These are phyloP conservation scores for Burhinus bistriatus DNA, from an alignment of 2,113 vertebrate species.

Conservation along the genomic window DNA sequence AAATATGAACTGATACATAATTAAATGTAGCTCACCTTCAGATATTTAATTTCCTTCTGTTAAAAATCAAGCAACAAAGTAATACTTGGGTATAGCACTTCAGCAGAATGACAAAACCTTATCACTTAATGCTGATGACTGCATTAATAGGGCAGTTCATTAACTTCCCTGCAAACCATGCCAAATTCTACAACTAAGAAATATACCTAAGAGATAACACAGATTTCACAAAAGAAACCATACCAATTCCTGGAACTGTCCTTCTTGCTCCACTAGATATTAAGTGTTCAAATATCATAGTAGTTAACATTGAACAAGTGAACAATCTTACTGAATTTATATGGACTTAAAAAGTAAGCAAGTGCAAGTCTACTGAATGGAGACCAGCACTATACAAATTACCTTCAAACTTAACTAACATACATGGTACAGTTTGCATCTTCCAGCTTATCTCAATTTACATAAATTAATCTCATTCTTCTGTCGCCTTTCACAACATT, in stretches of 20 bases:
- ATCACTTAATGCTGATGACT: neutral
- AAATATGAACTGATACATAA: neutral
- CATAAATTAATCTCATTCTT: neutral
- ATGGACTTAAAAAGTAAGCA: neutral
- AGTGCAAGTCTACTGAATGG: neutral
- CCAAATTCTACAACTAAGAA: neutral
- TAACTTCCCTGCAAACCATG: neutral
- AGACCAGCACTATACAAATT: neutral
- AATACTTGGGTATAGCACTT: neutral
- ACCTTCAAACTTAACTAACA: neutral
- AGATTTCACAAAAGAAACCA: neutral
- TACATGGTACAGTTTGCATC: neutral
- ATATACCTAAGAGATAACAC: neutral
- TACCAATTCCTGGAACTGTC: neutral
- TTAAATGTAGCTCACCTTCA: neutral
- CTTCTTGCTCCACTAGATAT: neutral
- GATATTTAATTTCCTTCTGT: neutral
- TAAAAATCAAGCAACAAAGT: neutral
- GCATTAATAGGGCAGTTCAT: neutral
- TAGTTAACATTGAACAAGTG: neutral
- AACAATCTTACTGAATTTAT: neutral
- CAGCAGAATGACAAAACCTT: neutral
- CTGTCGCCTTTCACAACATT: conserved; percentile 1
- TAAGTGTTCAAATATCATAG: neutral
- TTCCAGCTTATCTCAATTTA: neutral